phyloP scores from a whole-genome alignment of 2,113 vertebrate genomes.

The Tychaedon coryphoeus region DNA sequence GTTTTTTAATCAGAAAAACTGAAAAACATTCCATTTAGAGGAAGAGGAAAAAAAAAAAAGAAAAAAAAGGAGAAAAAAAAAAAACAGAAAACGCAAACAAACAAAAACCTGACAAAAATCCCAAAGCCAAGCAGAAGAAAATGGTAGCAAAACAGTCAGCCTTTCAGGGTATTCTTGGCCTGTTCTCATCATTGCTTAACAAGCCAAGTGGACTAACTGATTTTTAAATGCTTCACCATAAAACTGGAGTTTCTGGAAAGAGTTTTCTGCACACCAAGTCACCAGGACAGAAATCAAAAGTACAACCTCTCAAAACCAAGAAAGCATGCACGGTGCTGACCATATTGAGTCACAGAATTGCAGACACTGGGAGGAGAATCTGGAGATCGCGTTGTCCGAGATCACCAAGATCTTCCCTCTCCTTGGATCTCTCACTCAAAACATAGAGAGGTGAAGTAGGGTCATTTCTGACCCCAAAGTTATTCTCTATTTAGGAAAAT shows the following conservation, averaged over 20 bases:
- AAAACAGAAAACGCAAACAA: too few species aligned
- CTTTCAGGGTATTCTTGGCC: not conserved
- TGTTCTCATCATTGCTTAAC: not conserved
- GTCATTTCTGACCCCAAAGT: not conserved
- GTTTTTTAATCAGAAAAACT: not conserved
- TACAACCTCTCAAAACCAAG: not conserved
- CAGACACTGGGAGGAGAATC: not conserved
- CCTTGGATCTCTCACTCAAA: not conserved
- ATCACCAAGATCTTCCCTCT: not conserved
- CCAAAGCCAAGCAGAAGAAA: not conserved
- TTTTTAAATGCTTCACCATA: not conserved
- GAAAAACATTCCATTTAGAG: not conserved
- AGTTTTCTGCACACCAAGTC: not conserved
- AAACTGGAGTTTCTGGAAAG: not conserved
- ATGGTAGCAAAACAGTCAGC: accelerated
- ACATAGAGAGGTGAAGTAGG: not conserved
- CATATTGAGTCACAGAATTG: not conserved
- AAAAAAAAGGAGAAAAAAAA: not conserved
- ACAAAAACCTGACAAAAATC: too few species aligned
- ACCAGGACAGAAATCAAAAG: not conserved
- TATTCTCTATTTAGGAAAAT: not conserved
- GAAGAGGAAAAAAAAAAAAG: too few species aligned
- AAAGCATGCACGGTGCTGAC: accelerated
- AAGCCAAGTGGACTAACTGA: not conserved
- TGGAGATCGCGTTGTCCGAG: accelerated